Conservation (phyloP, 1,140 invertebrate species). For the Neomicropteryx cornuta region DNA sequence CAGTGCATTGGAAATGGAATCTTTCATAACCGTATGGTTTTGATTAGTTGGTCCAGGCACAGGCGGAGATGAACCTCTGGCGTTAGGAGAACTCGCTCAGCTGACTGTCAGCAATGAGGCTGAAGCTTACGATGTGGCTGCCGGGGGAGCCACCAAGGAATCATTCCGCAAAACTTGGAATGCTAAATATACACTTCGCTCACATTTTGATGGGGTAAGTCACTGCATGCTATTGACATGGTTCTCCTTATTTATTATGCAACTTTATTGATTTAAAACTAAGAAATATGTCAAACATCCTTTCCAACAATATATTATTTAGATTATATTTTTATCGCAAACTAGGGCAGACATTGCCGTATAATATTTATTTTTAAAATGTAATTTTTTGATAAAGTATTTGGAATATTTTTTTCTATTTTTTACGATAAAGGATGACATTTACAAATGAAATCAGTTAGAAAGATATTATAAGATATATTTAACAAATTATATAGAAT, state of each 20-base stretch:
- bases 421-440: too few relatives aligned
- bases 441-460: too few relatives aligned
- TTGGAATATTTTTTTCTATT: too few relatives aligned
- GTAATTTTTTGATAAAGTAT: too few relatives aligned
- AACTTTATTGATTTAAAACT: neutral
- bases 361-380: too few relatives aligned
- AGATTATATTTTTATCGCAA: too few relatives aligned
- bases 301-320: too few relatives aligned
- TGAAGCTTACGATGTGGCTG: constrained; percentile 84
- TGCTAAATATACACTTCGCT: constrained; percentile 85
- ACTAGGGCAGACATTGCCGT: too few relatives aligned
- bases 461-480: too few relatives aligned
- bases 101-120: constrained; percentile 95
- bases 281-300: too few relatives aligned
- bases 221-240: neutral
- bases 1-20: neutral
- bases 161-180: constrained; percentile 94
- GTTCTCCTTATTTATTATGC: neutral
- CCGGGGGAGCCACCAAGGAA: constrained; percentile 77
- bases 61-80: constrained; percentile 70
- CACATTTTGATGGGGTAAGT: constrained; percentile 81
- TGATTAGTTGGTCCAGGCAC: constrained; percentile 42
- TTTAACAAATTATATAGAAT: too few relatives aligned
- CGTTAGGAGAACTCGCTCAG: constrained; percentile 90
- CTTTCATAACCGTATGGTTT: constrained; percentile 5